These are phyloP conservation scores for Lasioglossum baleicum DNA, from an alignment of 1,140 invertebrate species.

Conservation along the genomic window DNA sequence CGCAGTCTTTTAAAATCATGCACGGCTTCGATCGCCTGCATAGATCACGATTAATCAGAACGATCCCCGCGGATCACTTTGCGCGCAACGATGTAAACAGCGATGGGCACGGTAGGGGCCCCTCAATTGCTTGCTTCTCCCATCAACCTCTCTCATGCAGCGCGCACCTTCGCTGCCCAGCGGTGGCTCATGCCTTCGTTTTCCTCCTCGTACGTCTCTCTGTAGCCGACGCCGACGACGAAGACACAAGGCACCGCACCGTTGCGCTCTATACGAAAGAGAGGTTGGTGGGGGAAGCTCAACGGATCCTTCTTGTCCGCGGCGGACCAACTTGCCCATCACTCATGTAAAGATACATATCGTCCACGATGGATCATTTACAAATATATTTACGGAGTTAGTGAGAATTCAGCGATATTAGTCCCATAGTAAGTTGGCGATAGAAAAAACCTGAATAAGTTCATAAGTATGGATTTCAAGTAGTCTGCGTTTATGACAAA, in stretches of 20 bases:
- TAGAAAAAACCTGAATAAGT: constrained; percentile 65
- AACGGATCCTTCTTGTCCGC: too few species aligned
- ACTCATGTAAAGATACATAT: constrained; percentile 43
- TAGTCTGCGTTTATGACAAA: constrained; percentile 57
- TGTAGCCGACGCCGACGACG: too few species aligned
- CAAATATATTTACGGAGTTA: constrained; percentile 55
- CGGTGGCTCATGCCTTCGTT: too few species aligned
- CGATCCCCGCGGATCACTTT: constrained; percentile 28
- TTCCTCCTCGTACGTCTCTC: too few species aligned
- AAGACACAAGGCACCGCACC: too few species aligned
- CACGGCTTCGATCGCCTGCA: background rate
- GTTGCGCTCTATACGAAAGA: too few species aligned
- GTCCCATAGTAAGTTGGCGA: constrained; percentile 67
- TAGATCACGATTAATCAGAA: background rate
- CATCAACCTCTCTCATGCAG: too few species aligned
- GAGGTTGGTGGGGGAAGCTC: too few species aligned
- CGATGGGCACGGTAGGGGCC: too few species aligned
- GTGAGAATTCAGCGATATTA: constrained; percentile 66
- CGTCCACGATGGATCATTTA: constrained; percentile 44
- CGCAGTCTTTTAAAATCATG: background rate
- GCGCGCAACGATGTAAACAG: constrained; percentile 30
- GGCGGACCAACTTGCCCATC: too few species aligned
- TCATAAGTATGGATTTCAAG: constrained; percentile 56
- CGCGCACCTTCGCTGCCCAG: too few species aligned
- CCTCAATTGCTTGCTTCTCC: too few species aligned